Evolutionary conservation across 2,888 invertebrate genomes (phyloP).

Genomic region (Macrosiphum euphorbiae): DNA sequence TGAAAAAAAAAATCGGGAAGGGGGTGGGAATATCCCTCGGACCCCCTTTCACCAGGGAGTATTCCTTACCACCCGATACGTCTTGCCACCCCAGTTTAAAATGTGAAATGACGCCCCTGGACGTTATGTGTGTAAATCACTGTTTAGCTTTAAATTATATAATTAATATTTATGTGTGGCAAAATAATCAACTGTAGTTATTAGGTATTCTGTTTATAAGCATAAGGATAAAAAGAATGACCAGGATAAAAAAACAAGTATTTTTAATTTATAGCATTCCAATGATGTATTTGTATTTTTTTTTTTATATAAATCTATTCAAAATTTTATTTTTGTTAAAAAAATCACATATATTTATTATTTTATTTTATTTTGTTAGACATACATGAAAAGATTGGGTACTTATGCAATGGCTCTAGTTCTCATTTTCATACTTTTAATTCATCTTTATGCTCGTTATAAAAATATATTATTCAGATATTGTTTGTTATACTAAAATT

Average conservation of each 20-base stretch:
- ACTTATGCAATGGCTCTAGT: not conserved
- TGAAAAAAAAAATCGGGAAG: no score
- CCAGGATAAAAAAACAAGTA: not conserved
- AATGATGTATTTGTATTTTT: not conserved
- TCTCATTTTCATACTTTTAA: conserved; percentile 35
- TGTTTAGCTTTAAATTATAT: not conserved
- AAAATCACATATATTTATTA: conserved; percentile 19
- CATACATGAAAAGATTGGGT: not conserved
- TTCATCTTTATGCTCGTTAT: conserved; percentile 25
- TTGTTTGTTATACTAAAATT: not conserved
- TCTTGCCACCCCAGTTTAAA: no score
- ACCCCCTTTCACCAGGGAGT: no score
- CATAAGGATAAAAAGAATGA: not conserved
- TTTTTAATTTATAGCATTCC: conserved; percentile 37
- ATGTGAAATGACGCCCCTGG: no score
- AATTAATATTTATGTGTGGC: not conserved
- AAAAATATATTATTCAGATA: conserved; percentile 20
- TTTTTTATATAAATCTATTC: not conserved
- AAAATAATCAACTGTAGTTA: conserved; percentile 40
- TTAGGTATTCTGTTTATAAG: not conserved
- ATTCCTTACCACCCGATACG: no score
- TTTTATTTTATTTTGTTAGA: conserved; percentile 7
- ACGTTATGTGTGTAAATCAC: not conserved
- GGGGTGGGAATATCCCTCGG: no score
- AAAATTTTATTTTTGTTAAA: conserved; percentile 44